A percentile compares a stretch with the other conserved stretches of the same genome.
phyloP scores from a whole-genome alignment of 2,113 vertebrate genomes.

The Paralichthys olivaceus region DNA sequence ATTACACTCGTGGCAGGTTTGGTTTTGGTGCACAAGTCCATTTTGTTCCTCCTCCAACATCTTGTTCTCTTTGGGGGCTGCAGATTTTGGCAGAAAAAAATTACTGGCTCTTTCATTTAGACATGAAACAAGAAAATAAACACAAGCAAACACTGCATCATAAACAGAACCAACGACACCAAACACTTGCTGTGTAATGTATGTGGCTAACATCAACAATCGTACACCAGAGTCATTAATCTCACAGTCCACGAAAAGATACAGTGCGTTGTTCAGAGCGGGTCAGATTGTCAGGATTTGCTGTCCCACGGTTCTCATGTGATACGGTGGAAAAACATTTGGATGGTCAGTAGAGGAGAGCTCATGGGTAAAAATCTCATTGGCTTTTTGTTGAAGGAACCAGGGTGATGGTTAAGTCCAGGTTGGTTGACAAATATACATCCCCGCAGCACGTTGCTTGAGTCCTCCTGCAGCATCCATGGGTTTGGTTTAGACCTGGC shows the following conservation, averaged over 20 bases:
- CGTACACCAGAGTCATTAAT: conserved; percentile 36
- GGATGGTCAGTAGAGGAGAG: background rate
- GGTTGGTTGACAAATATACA: background rate
- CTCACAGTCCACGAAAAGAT: conserved; percentile 7
- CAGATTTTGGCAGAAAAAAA: conserved; percentile 42
- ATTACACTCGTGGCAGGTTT: background rate
- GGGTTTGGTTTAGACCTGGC: too few species aligned
- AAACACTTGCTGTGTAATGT: conserved; percentile 41
- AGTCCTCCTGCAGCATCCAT: too few species aligned
- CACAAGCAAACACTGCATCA: conserved; percentile 40
- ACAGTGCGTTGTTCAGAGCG: conserved; percentile 34
- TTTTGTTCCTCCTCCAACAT: conserved; percentile 30
- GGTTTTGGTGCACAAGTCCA: conserved; percentile 4
- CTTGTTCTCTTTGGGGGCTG: conserved; percentile 36
- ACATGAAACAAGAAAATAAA: conserved; percentile 59
- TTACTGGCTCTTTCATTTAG: conserved; percentile 22
- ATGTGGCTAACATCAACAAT: conserved; percentile 47
- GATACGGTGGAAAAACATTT: conserved; percentile 27
- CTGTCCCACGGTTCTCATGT: conserved; percentile 41
- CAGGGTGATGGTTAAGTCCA: background rate
- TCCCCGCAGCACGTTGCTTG: background rate
- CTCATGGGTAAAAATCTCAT: too few species aligned
- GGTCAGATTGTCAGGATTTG: conserved; percentile 34
- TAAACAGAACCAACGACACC: conserved; percentile 60
- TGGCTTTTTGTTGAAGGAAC: background rate